Evolutionary conservation across 2,113 vertebrate genomes (phyloP), one percentile per base, ranked within the genome.

Genomic region (Calonectris borealis): DNA sequence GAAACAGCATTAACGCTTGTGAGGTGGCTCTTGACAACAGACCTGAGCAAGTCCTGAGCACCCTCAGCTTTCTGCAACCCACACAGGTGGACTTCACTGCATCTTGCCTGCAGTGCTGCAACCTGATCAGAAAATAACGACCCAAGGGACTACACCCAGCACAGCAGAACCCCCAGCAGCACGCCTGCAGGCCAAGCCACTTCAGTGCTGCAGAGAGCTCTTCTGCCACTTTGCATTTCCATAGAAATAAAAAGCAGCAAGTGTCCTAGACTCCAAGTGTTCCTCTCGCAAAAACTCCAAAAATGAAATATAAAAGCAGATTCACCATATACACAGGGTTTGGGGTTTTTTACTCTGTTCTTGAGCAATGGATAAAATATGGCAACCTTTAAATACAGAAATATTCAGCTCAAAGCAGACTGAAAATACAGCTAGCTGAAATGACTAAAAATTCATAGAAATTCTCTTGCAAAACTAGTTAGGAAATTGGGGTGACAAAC

Each of bases 61-160:
- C n/a, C 51, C 20, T 58, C 49, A 31, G 31, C n/a, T 18, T 31
- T 42, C 86, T 32, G 36, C 36, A 26, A 13, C 29, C 9, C 26
- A 10, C 27, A 3, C 4, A n/a, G 10, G 4, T 2, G 1, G 29
- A 38, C 55, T 11, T 62, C 27, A 8, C 51, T 7, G 14, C 40
- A 10, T 16, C 60, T 42, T 16, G 24, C 40, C 31, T 31, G 31
- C 42, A 12, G 4, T 7, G 51, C 16, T 44, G 78, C 13, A 32
- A 44, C 44, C 32, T 10, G 36, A 11, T 18, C 14, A 16, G 60
- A 75, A 32, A 58, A 32, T 26, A 38, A 42, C 1, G 7, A 10
- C n/a, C 42, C 25, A 4, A 32, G 16, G 49, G 42, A 20, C n/a
- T 5, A 16, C 3, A 32, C 22, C 5, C 31, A 19, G 12, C 27